Conservation (phyloP, 2,113 vertebrate genomes). For the Macquaria australasica region DNA sequence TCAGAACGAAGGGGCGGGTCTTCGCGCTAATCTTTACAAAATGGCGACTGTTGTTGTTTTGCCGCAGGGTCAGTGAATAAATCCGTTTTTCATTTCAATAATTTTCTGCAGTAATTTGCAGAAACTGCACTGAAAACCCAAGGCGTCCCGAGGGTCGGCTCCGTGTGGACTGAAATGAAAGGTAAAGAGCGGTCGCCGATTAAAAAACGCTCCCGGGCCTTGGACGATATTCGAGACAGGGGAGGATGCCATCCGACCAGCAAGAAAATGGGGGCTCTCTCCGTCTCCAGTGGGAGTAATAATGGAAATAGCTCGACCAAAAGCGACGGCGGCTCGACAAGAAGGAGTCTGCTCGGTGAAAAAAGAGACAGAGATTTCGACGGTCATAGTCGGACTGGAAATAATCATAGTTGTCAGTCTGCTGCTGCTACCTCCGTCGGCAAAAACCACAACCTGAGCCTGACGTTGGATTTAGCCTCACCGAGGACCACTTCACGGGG, state of each 20-base stretch:
- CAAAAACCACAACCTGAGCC: constrained; percentile 85
- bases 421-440: constrained; percentile 83
- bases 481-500: constrained; percentile 80
- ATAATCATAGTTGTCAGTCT: constrained; percentile 84
- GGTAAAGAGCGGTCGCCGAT: constrained; percentile 96
- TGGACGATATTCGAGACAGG: constrained; percentile 90
- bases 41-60: constrained; percentile 87
- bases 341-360: constrained; percentile 88
- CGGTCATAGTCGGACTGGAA: constrained; percentile 85
- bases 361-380: constrained; percentile 92
- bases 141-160: constrained; percentile 39
- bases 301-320: constrained; percentile 87
- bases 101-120: constrained; percentile 50
- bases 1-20: constrained; percentile 67
- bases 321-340: constrained; percentile 85
- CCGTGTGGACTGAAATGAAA: constrained; percentile 87
- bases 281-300: constrained; percentile 85
- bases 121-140: constrained; percentile 16
- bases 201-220: constrained; percentile 94
- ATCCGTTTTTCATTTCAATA: constrained; percentile 39
- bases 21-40: constrained; percentile 79
- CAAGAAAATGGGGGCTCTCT: constrained; percentile 92
- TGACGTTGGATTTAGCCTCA: constrained; percentile 80
- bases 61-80: constrained; percentile 81
- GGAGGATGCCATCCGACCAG: constrained; percentile 89